Evolutionary conservation across 1,140 invertebrate genomes (phyloP).

Genomic region (Sarcophaga bullata): DNA sequence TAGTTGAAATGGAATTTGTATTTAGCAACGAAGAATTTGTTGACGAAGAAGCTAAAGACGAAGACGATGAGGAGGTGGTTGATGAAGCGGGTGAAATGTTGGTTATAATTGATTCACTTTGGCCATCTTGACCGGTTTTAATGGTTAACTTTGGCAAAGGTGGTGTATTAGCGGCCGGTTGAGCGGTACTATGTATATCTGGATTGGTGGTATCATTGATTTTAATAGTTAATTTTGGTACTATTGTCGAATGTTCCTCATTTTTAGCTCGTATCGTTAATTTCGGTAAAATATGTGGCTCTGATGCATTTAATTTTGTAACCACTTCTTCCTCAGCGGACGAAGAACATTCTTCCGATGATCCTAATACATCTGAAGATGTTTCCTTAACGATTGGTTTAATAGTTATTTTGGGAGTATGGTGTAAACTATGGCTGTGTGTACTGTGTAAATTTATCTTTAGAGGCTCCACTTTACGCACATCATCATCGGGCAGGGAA

Average conservation of each 20-base stretch:
- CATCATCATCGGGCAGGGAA: conserved; percentile 31
- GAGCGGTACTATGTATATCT: conserved; percentile 16
- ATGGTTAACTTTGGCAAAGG: conserved; percentile 55
- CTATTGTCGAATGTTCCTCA: conserved; percentile 56
- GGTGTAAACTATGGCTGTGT: conserved; percentile 23
- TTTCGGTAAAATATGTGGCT: conserved; percentile 62
- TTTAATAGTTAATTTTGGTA: conserved; percentile 63
- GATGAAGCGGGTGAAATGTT: conserved; percentile 56
- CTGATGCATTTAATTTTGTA: conserved; percentile 38
- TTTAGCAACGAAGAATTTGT: not conserved
- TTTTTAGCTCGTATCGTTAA: conserved; percentile 60
- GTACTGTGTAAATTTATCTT: conserved; percentile 48
- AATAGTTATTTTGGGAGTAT: conserved; percentile 48
- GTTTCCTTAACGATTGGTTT: conserved; percentile 44
- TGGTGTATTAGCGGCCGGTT: conserved; percentile 26
- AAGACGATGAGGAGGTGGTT: conserved; percentile 52
- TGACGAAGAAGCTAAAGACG: conserved; percentile 44
- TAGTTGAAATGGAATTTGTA: not conserved
- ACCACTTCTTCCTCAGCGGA: conserved; percentile 55
- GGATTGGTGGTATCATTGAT: conserved; percentile 50
- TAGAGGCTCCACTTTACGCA: conserved; percentile 48
- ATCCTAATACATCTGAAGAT: conserved; percentile 51
- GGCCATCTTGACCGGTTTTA: conserved; percentile 54
- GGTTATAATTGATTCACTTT: conserved; percentile 55
- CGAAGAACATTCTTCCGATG: conserved; percentile 55